Evolutionary conservation across 2,113 vertebrate species (phyloP).

Genomic region (Podarcis raffonei): DNA sequence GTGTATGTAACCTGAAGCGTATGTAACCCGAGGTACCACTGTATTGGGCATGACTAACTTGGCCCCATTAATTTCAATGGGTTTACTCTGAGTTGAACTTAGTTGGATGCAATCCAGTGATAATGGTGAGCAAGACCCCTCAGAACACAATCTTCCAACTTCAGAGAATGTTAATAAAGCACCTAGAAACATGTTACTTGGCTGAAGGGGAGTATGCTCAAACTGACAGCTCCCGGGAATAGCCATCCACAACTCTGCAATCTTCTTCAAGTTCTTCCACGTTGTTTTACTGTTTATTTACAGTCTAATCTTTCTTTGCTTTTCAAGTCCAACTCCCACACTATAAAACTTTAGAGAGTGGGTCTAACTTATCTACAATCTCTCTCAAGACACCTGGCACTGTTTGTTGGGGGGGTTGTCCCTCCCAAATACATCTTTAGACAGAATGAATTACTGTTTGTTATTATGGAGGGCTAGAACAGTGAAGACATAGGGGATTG

Average conservation of each 20-base stretch:
- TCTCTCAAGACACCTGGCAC: neutral
- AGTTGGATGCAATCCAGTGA: no score
- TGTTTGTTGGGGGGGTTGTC: neutral
- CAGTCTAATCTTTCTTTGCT: neutral
- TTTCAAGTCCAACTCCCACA: neutral
- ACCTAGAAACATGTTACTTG: neutral
- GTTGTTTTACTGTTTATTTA: neutral
- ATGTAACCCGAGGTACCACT: no score
- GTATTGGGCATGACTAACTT: no score
- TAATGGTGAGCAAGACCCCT: no score
- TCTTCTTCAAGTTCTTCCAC: neutral
- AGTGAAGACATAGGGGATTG: neutral
- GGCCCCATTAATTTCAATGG: no score
- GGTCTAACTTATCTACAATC: neutral
- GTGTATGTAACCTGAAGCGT: no score
- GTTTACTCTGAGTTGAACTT: no score
- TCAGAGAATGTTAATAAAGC: neutral
- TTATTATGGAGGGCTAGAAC: neutral
- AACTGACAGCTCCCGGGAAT: neutral
- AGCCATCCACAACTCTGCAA: neutral
- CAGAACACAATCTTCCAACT: neutral
- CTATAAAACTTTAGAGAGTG: neutral
- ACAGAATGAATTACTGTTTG: neutral
- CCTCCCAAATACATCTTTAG: neutral
- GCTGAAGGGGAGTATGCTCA: neutral